Conservation (phyloP, 1,140 invertebrate genomes). For the Leucophenga varia region DNA sequence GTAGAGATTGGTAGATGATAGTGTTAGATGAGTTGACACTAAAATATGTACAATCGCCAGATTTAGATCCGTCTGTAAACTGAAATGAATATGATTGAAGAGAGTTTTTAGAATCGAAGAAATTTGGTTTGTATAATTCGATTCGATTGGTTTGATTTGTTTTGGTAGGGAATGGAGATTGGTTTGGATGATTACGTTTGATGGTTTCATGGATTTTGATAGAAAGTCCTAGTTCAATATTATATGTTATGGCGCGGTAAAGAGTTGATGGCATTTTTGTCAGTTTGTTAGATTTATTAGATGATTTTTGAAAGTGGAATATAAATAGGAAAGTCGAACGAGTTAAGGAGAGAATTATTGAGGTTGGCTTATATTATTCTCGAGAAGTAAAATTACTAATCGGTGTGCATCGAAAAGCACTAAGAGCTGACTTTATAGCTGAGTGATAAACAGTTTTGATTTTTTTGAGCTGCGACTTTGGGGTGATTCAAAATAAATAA, state of each 20-base stretch:
- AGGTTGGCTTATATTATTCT: background rate
- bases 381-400: slow-evolving; percentile 6
- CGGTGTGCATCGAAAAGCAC: slow-evolving; percentile 3
- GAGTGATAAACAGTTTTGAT: background rate
- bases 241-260: background rate
- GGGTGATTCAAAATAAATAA: background rate
- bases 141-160: background rate
- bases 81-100: background rate
- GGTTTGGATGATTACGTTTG: background rate
- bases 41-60: background rate
- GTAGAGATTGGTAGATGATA: background rate
- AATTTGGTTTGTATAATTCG: background rate
- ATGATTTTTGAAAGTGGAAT: background rate
- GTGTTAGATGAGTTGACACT: background rate
- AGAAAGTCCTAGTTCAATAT: background rate
- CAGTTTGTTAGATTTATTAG: background rate
- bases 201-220: background rate
- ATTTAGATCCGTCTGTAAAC: background rate
- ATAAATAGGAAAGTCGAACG: background rate
- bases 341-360: background rate
- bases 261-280: background rate
- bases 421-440: background rate
- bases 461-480: background rate
- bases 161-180: background rate
- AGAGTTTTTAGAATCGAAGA: background rate